Evolutionary conservation across 2,797 vertebrate genomes (phyloP), one percentile per base, ranked within the genome.

Genomic region (Spinus olivaceus): DNA sequence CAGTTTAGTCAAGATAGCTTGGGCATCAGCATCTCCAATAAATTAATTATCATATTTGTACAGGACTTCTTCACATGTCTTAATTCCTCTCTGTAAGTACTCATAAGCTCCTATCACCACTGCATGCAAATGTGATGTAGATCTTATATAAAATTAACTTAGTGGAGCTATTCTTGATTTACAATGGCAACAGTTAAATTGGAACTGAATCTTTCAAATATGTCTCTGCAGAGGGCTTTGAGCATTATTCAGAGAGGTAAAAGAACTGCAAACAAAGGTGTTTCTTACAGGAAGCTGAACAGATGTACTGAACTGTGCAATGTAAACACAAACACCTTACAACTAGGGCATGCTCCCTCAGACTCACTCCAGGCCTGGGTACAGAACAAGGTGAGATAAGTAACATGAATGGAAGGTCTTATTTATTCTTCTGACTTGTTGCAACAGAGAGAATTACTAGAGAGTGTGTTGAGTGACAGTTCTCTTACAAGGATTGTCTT

Each of bases 361-460:
- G 42, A 60, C 49, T 88, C 42, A 15, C 41, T 82, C 35, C 57
- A 37, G 54, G 41, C 54, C 72, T 37, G 23, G 11, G 50, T 69
- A 46, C 37, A 79, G 60, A 94, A 33, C 27, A 85, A 86, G 89
- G 86, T 92, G 78, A 86, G 72, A 67, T 83, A 72, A 87, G 28
- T 65, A 85, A 85, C 64, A 18, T 79, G 77, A 92, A 92, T 71
- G 57, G 79, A 79, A 94, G 51, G 30, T 59, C 76, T 82, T 79
- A 59, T 93, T 95, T 92, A 84, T 84, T 88, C 57, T 70, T 79
- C 54, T 82, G 70, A 60, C 50, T 94, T 91, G 23, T 46, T 95
- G 77, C 73, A 86, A 76, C 44, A 81, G 61, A 83, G 69, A 81
- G 51, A 92, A 86, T 93, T 93, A 88, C 84, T 95, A 93, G 88